Evolutionary conservation across 2,888 invertebrate genomes (phyloP).

Genomic region (Brachyopa scutellaris): DNA sequence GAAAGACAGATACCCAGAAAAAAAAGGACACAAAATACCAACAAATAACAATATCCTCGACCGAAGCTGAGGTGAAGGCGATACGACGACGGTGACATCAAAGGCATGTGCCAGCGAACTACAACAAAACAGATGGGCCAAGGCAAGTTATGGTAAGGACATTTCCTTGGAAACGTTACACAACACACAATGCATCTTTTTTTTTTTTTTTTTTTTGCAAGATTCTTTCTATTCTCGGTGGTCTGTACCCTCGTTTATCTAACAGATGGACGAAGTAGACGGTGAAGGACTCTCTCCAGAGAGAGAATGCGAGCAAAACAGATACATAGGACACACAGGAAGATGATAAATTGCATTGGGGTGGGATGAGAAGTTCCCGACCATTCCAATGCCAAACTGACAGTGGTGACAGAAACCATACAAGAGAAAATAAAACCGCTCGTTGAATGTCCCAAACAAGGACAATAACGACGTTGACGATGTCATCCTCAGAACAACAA

Average conservation of each 20-base stretch:
- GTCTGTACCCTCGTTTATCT: constrained; percentile 64
- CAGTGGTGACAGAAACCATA: constrained; percentile 52
- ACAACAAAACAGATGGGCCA: constrained; percentile 6
- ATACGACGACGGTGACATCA: too few relatives aligned
- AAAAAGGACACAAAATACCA: background rate
- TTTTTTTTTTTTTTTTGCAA: constrained; percentile 9
- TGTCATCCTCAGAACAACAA: constrained; percentile 28
- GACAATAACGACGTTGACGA: constrained; percentile 38
- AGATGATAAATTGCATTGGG: background rate
- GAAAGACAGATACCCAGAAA: constrained; percentile 7
- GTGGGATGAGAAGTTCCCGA: background rate
- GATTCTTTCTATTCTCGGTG: constrained; percentile 10
- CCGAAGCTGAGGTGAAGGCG: too few relatives aligned
- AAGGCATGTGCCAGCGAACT: constrained; percentile 26
- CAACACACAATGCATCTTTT: constrained; percentile 33
- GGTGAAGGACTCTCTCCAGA: constrained; percentile 55
- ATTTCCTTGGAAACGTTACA: constrained; percentile 52
- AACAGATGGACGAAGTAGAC: constrained; percentile 29
- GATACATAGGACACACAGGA: background rate
- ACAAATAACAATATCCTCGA: constrained; percentile 31
- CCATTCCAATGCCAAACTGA: constrained; percentile 48
- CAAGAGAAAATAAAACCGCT: constrained; percentile 54
- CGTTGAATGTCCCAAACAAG: constrained; percentile 58
- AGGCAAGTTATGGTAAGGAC: constrained; percentile 57
- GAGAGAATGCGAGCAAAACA: background rate